A percentile compares a stretch with the other conserved stretches of the same genome.
These are phyloP conservation scores for Rhinolophus ferrumequinum DNA, from an alignment of 2,113 vertebrate genomes.

Conservation along the genomic window DNA sequence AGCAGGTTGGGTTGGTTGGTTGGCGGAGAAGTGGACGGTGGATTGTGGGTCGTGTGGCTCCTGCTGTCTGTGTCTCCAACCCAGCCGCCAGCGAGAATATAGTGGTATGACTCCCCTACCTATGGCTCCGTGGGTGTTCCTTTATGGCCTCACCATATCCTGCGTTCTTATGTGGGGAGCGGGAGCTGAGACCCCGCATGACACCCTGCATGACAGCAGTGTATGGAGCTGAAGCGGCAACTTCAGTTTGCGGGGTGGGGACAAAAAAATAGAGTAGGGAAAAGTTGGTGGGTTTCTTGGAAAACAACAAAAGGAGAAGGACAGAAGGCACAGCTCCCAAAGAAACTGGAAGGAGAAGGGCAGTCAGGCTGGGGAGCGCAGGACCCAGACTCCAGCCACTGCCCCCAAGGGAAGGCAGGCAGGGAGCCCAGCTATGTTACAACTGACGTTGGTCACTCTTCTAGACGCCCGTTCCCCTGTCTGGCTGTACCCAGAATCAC, in stretches of 20 bases:
- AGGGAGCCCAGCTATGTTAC: background rate
- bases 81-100: too few species aligned
- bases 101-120: too few species aligned
- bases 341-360: background rate
- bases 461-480: too few species aligned
- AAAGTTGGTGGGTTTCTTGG: background rate
- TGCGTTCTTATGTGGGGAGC: too few species aligned
- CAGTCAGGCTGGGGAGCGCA: fast-evolving
- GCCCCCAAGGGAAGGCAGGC: fast-evolving
- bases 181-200: too few species aligned
- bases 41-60: too few species aligned
- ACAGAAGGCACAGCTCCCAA: background rate
- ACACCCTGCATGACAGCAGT: too few species aligned
- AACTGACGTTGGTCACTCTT: background rate
- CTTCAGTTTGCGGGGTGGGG: fast-evolving
- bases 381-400: background rate
- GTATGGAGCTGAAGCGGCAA: background rate
- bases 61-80: too few species aligned
- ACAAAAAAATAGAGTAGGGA: background rate
- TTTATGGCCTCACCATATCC: too few species aligned
- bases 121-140: too few species aligned
- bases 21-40: too few species aligned
- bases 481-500: background rate
- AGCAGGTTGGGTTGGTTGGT: too few species aligned
- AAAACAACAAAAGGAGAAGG: background rate